Percentiles rank a stretch among this genome's conserved stretches.
These are phyloP conservation scores for Gymnarchus niloticus DNA, from an alignment of 2,113 vertebrate species.

Conservation along the genomic window DNA sequence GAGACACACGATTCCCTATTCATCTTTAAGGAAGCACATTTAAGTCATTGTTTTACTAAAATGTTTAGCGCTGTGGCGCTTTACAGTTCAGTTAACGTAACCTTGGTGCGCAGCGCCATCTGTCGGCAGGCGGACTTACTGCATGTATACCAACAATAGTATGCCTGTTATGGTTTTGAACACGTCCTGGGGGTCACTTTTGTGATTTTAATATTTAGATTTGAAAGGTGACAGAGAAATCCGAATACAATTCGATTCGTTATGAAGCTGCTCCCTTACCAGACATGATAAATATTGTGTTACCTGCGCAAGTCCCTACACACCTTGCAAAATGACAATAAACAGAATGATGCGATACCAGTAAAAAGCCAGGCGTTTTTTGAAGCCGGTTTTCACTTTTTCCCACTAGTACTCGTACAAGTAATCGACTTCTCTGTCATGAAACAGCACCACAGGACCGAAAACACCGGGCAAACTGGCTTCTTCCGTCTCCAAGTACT, in stretches of 20 bases:
- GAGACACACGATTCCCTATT: no score
- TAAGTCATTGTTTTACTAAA: no score
- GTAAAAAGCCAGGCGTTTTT: neutral
- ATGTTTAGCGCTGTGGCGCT: no score
- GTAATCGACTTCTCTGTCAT: neutral
- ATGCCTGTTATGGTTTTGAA: neutral
- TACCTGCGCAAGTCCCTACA: neutral
- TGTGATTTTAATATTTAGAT: neutral
- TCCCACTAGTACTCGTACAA: neutral
- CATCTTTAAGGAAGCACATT: no score
- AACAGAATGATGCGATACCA: neutral
- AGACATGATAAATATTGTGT: neutral
- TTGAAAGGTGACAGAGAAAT: neutral
- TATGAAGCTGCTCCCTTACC: neutral
- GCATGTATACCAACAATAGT: neutral
- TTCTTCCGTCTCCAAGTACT: slow-evolving; percentile 27
- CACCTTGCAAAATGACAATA: neutral
- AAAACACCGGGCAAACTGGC: neutral
- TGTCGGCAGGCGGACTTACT: neutral
- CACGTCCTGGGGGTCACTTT: neutral
- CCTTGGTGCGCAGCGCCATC: neutral
- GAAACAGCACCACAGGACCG: neutral
- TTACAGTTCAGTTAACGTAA: neutral
- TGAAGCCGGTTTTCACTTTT: neutral
- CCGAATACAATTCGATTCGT: no score